phyloP scores from a whole-genome alignment of 2,888 invertebrate genomes.

The Brachyopa scutellaris region DNA sequence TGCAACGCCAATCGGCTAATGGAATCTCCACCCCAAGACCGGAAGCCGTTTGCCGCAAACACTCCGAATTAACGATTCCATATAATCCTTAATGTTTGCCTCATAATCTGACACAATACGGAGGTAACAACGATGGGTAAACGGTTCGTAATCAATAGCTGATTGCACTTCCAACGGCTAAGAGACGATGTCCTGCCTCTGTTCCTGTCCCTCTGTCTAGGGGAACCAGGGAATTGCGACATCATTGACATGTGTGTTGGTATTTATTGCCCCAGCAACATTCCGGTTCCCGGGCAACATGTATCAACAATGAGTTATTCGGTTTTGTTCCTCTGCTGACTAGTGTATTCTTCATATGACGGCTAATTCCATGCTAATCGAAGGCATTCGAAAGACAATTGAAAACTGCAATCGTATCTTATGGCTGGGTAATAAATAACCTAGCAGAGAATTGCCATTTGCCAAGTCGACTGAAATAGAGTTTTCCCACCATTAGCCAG shows the following conservation, averaged over 20 bases:
- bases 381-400: constrained; percentile 51
- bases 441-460: constrained; percentile 41
- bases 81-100: constrained; percentile 60
- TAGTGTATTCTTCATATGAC: background rate
- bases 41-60: constrained; percentile 55
- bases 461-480: constrained; percentile 28
- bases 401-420: constrained; percentile 39
- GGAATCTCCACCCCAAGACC: constrained; percentile 35
- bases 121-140: background rate
- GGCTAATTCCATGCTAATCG: constrained; percentile 48
- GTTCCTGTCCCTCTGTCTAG: background rate
- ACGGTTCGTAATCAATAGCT: constrained; percentile 48
- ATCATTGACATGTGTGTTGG: constrained; percentile 37
- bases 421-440: constrained; percentile 37
- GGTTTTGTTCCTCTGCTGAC: background rate
- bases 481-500: constrained; percentile 26
- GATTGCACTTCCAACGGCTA: too few species aligned
- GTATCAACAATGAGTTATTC: constrained; percentile 57
- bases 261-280: constrained; percentile 65
- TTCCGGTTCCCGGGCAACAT: constrained; percentile 63
- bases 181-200: background rate
- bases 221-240: constrained; percentile 40
- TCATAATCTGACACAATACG: constrained; percentile 40
- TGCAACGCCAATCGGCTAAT: constrained; percentile 56
- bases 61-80: constrained; percentile 66